Evolutionary conservation across 2,113 vertebrate genomes (phyloP), one percentile per base, ranked within the genome.

Genomic region (Carassius carassius): DNA sequence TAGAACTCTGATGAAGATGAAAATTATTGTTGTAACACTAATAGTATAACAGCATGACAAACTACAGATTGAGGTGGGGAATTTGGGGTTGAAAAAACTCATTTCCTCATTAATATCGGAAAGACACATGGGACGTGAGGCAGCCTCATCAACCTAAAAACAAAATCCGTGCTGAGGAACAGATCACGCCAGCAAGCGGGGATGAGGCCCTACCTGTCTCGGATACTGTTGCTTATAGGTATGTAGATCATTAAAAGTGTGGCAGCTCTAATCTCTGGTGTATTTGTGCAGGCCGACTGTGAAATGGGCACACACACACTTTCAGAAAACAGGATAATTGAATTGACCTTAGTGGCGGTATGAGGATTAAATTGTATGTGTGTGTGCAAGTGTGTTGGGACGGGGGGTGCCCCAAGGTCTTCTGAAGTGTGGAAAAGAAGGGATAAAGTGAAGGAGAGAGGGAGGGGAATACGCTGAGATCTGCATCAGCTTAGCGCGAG

Each of bases 181-280:
- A 74, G 85, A 87, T 79, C 51, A 41, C 60, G 21, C 77, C 73
- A 69, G 60, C 84, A 19, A 47, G 60, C n/a, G 47, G 60, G 65
- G 81, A 74, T 49, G 23, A 85, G 80, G 80, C 63, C 82, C 49
- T 85, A 84, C 84, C 84, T 84, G 70, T 84, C 77, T 73, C 19
- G 41, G 35, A 63, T 75, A 29, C 83, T 84, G 84, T 87, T 83
- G 83, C 85, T 84, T 70, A 82, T 86, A 83, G 91, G 93, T 94
- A 94, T 93, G 93, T 94, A 94, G 93, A 95, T 95, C 93, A 95
- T 94, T 94, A 95, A 95, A 95, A 94, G 92, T 94, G 93, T 94
- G 92, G 93, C 92, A 94, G 93, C 84, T 93, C 91, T 94, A 95
- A 95, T 95, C 94, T 93, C 93, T 91, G 91, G 92, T 90, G 94